phyloP scores from a whole-genome alignment of 2,113 vertebrate genomes.

The Psilopsiagon aymara region DNA sequence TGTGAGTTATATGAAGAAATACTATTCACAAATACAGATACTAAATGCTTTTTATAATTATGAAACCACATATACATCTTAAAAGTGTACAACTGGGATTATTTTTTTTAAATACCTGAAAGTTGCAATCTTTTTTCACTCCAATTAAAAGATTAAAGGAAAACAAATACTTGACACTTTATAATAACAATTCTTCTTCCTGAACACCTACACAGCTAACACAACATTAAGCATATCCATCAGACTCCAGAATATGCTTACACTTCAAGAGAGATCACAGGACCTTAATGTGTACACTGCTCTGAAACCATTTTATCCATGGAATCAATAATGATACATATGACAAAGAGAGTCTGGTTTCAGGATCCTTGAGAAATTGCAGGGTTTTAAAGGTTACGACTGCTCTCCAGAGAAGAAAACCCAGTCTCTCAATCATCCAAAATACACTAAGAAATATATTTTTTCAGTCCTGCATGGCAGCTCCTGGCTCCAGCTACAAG shows the following conservation, averaged over 20 bases:
- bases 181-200: neutral
- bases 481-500: neutral
- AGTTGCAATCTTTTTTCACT: neutral
- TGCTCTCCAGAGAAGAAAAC: neutral
- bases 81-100: neutral
- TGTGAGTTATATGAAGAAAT: neutral
- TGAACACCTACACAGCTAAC: neutral
- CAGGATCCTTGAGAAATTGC: neutral
- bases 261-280: neutral
- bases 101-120: neutral
- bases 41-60: neutral
- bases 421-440: neutral
- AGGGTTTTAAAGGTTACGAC: neutral
- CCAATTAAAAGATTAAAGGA: neutral
- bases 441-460: neutral
- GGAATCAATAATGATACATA: neutral
- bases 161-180: neutral
- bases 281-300: accelerated
- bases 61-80: neutral
- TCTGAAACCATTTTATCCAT: neutral
- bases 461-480: neutral
- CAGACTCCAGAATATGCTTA: neutral
- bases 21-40: neutral
- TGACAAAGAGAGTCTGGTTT: neutral
- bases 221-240: neutral